Conservation (phyloP, 2,888 invertebrate genomes). For the Homarus gammarus region DNA sequence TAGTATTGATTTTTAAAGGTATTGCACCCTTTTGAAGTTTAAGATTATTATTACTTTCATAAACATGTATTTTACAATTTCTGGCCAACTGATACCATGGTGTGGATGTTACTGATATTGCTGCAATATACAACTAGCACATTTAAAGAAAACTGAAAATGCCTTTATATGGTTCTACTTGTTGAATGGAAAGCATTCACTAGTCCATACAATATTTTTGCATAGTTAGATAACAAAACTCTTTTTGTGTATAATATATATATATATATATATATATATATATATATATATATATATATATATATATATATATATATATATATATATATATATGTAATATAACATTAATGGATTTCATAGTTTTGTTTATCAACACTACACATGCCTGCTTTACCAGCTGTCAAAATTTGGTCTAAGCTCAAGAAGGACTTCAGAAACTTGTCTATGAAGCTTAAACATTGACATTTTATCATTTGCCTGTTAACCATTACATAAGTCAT, state of each 20-base stretch:
- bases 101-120: background rate
- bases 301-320: too few relatives aligned
- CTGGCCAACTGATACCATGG: background rate
- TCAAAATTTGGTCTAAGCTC: conserved; percentile 22
- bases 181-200: conserved; percentile 52
- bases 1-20: too few relatives aligned
- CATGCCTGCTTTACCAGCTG: conserved; percentile 37
- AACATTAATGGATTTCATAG: conserved; percentile 29
- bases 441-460: conserved; percentile 35
- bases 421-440: background rate
- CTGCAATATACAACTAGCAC: conserved; percentile 18
- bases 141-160: conserved; percentile 40
- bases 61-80: background rate
- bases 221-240: conserved; percentile 49
- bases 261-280: background rate
- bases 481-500: conserved; percentile 40
- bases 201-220: conserved; percentile 60
- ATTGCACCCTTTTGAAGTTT: too few relatives aligned
- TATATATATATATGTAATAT: too few relatives aligned
- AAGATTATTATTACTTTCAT: background rate
- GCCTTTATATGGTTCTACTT: conserved; percentile 59
- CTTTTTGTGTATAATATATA: conserved; percentile 31
- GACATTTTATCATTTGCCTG: conserved; percentile 32
- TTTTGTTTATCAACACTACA: conserved; percentile 29
- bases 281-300: background rate